phyloP scores from a whole-genome alignment of 1,140 invertebrate species.

The Metaphire vulgaris region DNA sequence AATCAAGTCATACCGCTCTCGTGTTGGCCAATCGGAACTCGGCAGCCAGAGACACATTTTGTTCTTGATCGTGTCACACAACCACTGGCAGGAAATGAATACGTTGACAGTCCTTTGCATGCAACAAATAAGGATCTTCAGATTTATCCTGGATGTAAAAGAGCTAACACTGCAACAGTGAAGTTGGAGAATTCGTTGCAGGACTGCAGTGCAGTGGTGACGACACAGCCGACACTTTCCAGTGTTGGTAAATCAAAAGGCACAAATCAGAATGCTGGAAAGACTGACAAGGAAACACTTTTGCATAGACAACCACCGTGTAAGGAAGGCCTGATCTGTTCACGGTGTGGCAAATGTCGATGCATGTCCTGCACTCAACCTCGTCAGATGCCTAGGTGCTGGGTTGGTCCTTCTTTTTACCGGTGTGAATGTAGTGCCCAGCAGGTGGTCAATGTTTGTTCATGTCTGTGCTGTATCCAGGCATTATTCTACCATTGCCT shows the following conservation, averaged over 20 bases:
- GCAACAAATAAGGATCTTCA: not conserved
- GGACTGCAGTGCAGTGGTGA: not conserved
- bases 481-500: slow-evolving; percentile 85
- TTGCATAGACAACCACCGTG: not conserved
- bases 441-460: slow-evolving; percentile 74
- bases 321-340: slow-evolving; percentile 66
- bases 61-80: slow-evolving; percentile 30
- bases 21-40: slow-evolving; percentile 10
- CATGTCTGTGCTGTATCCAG: slow-evolving; percentile 87
- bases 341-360: slow-evolving; percentile 72
- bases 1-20: slow-evolving; percentile 17
- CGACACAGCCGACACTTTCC: not conserved
- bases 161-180: not conserved
- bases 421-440: slow-evolving; percentile 78
- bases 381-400: slow-evolving; percentile 71
- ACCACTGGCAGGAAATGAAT: slow-evolving; percentile 45
- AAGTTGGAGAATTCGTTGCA: not conserved
- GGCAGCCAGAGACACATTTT: not conserved
- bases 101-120: slow-evolving; percentile 42
- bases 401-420: slow-evolving; percentile 70
- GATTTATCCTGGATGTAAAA: not conserved
- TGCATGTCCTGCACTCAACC: slow-evolving; percentile 80
- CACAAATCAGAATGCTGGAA: not conserved
- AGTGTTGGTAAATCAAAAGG: not conserved
- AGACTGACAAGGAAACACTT: not conserved